phyloP scores from a whole-genome alignment of 2,888 invertebrate genomes.

The Pelosia muscerda region DNA sequence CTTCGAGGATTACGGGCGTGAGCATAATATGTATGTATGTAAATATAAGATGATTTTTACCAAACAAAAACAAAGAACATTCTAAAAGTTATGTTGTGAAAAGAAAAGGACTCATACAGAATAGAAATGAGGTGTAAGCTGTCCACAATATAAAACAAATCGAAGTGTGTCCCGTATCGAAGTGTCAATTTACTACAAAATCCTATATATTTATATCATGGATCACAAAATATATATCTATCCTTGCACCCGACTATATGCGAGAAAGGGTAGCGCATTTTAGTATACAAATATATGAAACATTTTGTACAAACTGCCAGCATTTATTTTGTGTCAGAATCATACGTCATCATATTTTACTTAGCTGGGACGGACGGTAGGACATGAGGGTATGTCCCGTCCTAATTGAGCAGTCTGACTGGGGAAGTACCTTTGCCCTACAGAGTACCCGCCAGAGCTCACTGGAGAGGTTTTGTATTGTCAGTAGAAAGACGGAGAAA shows the following conservation, averaged over 20 bases:
- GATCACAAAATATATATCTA: background rate
- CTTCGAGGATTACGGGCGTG: no score
- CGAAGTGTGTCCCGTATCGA: background rate
- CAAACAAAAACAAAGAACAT: background rate
- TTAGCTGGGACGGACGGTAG: no score
- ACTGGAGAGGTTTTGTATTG: no score
- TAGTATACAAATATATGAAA: background rate
- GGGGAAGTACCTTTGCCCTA: no score
- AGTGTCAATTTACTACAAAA: background rate
- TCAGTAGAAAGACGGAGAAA: no score
- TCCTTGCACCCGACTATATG: background rate
- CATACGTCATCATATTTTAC: background rate
- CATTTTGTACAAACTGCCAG: background rate
- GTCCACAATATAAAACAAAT: background rate
- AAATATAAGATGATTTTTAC: no score
- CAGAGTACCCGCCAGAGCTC: no score
- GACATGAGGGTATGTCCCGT: no score
- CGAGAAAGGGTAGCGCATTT: background rate
- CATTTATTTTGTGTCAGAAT: background rate
- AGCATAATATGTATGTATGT: no score
- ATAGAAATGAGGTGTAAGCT: background rate
- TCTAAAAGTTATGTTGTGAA: background rate
- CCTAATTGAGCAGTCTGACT: no score
- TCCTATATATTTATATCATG: background rate
- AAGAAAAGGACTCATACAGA: background rate